Evolutionary conservation across 1,140 invertebrate species (phyloP), one percentile per base, ranked within the genome.

Genomic region (Homalodisca vitripennis): DNA sequence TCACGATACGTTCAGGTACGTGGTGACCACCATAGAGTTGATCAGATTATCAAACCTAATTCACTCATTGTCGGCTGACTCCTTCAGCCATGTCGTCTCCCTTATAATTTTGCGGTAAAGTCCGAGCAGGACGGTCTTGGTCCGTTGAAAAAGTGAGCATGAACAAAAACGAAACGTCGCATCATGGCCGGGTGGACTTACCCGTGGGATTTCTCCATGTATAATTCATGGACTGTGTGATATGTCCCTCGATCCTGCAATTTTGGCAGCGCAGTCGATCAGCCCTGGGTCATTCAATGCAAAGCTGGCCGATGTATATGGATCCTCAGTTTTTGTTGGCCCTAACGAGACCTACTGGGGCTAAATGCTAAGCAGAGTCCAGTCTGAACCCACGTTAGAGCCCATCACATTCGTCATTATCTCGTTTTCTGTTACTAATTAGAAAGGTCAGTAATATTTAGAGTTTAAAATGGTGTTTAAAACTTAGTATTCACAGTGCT

Each of bases 231-330:
- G 55, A 2, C 27, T 10, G 55, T 60, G 55, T 60, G 55, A 60
- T 60, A 60, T 60, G 55, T 60, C 55, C 55, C 22, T 10, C 14
- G n/a, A 51, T 53, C 22, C 55, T 26, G 24, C 55, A 29, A n/a
- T 60, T 60, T 60, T 60, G 55, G 55, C 27, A 60, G 55, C 13
- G 27, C 26, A 13, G 24, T 60, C 55, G 24, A 26, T 60, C 55
- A 60, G 48, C 12, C 55, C 3, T 3, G 48, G 14, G 13, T 60
- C 55, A 60, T 60, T 60, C 55, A 60, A 60, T 60, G 55, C 55
- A 60, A 60, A 60, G 55, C 55, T n/a, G 26, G n/a, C n/a, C 55
- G 3, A 60, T 60, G 55, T 60, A 60, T 60, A 60, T 22, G 24
- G 55, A 60, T 13, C 14, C 55, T 6, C 22, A 2, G 24, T 13